Evolutionary conservation across 1,140 invertebrate genomes (phyloP), one percentile per base, ranked within the genome.

Genomic region (Drosophila tsacasi): DNA sequence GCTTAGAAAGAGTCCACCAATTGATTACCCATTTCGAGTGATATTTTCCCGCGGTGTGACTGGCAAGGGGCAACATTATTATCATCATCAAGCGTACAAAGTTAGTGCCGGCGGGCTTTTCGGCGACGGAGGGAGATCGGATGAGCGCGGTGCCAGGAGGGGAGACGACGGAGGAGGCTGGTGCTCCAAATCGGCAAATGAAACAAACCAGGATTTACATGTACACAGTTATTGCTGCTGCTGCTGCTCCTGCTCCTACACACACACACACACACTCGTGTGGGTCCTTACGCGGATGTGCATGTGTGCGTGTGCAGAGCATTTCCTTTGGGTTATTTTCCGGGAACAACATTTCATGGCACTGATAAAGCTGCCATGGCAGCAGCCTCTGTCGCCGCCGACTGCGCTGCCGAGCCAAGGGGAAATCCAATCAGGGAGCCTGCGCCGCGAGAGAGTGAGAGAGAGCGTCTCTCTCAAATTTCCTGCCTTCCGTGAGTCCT

Each of bases 291-390:
- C 49, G 54, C 27, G 58, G 62, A 57, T 57, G 54, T 47, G 42
- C 71, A 59, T 72, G 69, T 68, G 78, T 81, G 79, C 65, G 78
- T 79, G 62, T 71, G 71, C 75, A 61, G 61, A 89, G 84, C 85
- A 89, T 89, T 89, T 89, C 85, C 85, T 89, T 82, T 89, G 85
- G 85, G 85, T 89, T 89, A 89, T 90, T 89, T 89, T 89, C 85
- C 85, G 85, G 85, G 85, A 89, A 90, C 85, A 89, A 89, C 85
- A 89, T 89, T 89, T 89, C 85, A 90, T 89, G 84, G 85, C 85
- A 91, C 85, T 91, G 89, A 91, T 91, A 91, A 91, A 90, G 89
- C 84, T 91, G 84, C 84, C 89, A 91, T 92, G 89, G 85, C 90
- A 91, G 84, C 83, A 63, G 59, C 75, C 64, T 47, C 75, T 71